Conservation (phyloP, 1,140 invertebrate genomes). For the Mya arenaria region DNA sequence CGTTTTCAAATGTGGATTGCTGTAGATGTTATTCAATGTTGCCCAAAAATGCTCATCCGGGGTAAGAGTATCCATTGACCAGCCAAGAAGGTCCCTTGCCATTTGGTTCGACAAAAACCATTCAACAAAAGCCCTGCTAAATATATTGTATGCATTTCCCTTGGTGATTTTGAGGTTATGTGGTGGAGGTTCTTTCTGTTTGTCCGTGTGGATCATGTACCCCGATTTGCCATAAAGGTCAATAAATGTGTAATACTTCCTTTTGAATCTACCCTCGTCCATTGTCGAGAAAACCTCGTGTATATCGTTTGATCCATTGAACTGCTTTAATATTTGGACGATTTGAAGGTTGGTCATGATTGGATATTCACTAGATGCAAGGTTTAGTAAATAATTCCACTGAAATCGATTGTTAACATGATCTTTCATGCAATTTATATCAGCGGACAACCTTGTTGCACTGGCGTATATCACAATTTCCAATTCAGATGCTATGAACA, state of each 20-base stretch:
- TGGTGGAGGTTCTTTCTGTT: slow-evolving; percentile 55
- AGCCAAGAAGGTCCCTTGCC: slow-evolving; percentile 65
- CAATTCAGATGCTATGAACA: slow-evolving; percentile 63
- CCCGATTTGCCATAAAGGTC: neutral
- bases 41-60: slow-evolving; percentile 76
- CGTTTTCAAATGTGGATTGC: slow-evolving; percentile 64
- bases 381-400: slow-evolving; percentile 73
- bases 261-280: slow-evolving; percentile 10
- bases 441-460: slow-evolving; percentile 64
- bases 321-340: slow-evolving; percentile 67
- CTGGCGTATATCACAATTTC: slow-evolving; percentile 65
- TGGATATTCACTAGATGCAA: slow-evolving; percentile 67
- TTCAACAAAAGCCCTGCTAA: slow-evolving; percentile 70
- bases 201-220: slow-evolving; percentile 29
- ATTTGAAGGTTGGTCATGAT: slow-evolving; percentile 68
- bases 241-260: slow-evolving; percentile 24
- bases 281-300: slow-evolving; percentile 32
- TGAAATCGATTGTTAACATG: slow-evolving; percentile 35
- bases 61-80: slow-evolving; percentile 69
- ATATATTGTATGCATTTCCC: slow-evolving; percentile 72
- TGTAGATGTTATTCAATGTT: slow-evolving; percentile 66
- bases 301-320: slow-evolving; percentile 72
- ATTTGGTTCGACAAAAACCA: slow-evolving; percentile 62
- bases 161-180: slow-evolving; percentile 69
- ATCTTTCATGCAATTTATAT: slow-evolving; percentile 71